Evolutionary conservation across 1,140 invertebrate species (phyloP).

Genomic region (Aphaenogaster floridana): DNA sequence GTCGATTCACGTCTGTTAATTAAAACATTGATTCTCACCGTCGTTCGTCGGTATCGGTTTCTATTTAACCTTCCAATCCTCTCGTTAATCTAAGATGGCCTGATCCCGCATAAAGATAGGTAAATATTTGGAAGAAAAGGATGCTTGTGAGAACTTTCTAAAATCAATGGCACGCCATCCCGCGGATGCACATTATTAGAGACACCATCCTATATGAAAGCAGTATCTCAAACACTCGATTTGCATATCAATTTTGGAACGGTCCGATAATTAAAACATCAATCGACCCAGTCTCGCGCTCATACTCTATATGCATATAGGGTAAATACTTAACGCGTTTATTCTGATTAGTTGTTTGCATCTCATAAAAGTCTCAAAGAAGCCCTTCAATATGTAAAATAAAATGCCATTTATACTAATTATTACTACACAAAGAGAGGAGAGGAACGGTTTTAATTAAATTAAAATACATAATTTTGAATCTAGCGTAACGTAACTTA

Average conservation of each 20-base stretch:
- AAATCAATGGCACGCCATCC: constrained; percentile 26
- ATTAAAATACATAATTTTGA: constrained; percentile 7
- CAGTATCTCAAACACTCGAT: constrained; percentile 42
- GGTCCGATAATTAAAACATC: constrained; percentile 66
- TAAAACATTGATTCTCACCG: constrained; percentile 38
- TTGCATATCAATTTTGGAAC: constrained; percentile 62
- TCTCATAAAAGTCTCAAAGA: background rate
- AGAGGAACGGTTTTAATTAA: constrained; percentile 18
- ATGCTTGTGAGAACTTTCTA: background rate
- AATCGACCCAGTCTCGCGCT: constrained; percentile 30
- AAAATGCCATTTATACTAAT: background rate
- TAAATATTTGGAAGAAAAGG: constrained; percentile 28
- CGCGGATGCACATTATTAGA: constrained; percentile 33
- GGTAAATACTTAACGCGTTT: constrained; percentile 39
- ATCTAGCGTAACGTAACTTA: background rate
- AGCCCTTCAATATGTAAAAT: constrained; percentile 20
- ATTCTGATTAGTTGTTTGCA: constrained; percentile 13
- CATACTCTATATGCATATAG: constrained; percentile 9
- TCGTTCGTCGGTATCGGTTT: constrained; percentile 17
- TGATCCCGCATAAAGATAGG: background rate
- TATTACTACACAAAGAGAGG: background rate
- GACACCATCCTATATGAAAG: constrained; percentile 12
- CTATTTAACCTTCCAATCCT: constrained; percentile 5
- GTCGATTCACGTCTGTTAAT: constrained; percentile 24
- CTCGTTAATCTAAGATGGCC: constrained; percentile 21